These are phyloP conservation scores for Erpornis zantholeuca DNA, from an alignment of 2,113 vertebrate species.

Conservation along the genomic window DNA sequence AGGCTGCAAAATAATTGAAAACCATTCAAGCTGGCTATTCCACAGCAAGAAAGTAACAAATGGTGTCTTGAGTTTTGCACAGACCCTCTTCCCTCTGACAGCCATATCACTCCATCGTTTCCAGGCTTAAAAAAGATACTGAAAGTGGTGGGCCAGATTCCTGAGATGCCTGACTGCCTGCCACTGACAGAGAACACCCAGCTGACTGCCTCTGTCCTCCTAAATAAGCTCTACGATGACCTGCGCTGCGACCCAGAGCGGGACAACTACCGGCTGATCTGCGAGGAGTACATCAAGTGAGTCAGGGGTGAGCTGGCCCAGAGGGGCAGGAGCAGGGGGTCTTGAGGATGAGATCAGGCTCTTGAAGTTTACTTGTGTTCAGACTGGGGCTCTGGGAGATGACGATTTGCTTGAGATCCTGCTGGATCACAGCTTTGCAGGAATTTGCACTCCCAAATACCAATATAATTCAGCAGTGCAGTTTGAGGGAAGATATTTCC, in stretches of 20 bases:
- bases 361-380: not conserved
- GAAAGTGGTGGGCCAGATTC: slow-evolving; percentile 91
- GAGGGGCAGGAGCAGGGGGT: not conserved
- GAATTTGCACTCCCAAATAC: not conserved
- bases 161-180: slow-evolving; percentile 89
- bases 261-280: slow-evolving; percentile 86
- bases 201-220: slow-evolving; percentile 90
- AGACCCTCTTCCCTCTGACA: not conserved
- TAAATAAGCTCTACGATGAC: slow-evolving; percentile 91
- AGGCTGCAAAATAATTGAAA: not conserved
- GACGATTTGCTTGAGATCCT: not conserved
- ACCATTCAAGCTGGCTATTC: not conserved
- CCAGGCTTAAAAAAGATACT: slow-evolving; percentile 95
- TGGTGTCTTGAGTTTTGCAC: not conserved
- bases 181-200: slow-evolving; percentile 92
- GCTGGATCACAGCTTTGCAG: not conserved
- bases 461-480: not conserved
- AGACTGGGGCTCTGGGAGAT: not conserved
- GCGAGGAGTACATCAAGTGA: slow-evolving; percentile 92
- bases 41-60: not conserved
- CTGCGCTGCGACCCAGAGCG: slow-evolving; percentile 91
- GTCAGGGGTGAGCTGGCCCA: not conserved
- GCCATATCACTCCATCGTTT: not conserved
- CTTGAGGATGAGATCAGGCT: not conserved
- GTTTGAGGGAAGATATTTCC: not conserved